Evolutionary conservation across 1,140 invertebrate genomes (phyloP), one percentile per base, ranked within the genome.

Genomic region (Brachionus rubens): DNA sequence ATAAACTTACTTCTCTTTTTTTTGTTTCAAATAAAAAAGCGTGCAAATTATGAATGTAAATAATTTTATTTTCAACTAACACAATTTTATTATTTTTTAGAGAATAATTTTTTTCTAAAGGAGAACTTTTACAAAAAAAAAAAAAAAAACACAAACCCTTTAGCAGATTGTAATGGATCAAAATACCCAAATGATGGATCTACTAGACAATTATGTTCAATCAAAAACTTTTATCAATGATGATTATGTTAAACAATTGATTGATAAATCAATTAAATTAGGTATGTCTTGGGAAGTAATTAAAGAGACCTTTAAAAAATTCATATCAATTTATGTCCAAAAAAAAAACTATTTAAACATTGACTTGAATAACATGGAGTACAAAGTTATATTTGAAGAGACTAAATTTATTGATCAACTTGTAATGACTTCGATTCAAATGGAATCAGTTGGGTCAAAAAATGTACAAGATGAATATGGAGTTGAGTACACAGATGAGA

Each of bases 361-460:
- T 12, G 59, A 65, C 24, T 24, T 65, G 33, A 19, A 41, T 19
- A 36, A 26, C 3, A 14, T 72, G 24, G 68, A 72, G 46, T 72
- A 36, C 24, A 9, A 0, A 0, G 21, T 19, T 10, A 28, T 52
- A 12, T n/a, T 72, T 12, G 68, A 72, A 7, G 68, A 72, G 68
- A 48, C 46, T 16, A 28, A 36, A 16, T 72, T 72, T 28, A 28
- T 72, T 21, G 68, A 72, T 30, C 68, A 72, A 33, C n/a, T 72
- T 26, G 50, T 72, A 7, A 21, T 54, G 16, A 48, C 36, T 10
- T 72, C 68, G 1, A 50, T 72, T 24, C 68, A 72, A 24, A 40
- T 50, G 30, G 68, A 72, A 19, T 46, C 43, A 16, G 6, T 16
- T 10, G 12, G 10, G 5, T 21, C 7, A 16, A 28, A 12, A 56